These are phyloP conservation scores for Luidia sarsii DNA, from an alignment of 53 echinoderm and acorn worm genomes.

Conservation along the genomic window DNA sequence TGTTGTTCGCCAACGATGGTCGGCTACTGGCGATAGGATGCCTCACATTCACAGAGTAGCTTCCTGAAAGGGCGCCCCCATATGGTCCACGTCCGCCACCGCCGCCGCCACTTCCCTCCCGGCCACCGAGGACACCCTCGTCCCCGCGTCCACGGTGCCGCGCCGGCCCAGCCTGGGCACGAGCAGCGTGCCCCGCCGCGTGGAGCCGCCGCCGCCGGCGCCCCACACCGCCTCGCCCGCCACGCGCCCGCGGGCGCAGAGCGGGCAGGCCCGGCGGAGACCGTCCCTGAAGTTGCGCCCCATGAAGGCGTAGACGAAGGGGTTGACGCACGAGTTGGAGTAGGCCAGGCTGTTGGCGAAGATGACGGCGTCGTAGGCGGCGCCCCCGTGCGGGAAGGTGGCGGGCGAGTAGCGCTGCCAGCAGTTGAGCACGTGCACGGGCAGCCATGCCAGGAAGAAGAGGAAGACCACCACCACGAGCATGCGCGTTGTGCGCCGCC, in stretches of 20 bases:
- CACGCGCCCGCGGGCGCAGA: constrained; percentile 46
- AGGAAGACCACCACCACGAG: constrained; percentile 82
- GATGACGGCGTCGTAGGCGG: constrained; percentile 36
- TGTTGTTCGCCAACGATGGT: no score
- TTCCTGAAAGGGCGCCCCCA: neutral
- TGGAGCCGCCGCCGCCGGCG: constrained; percentile 21
- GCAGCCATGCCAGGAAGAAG: constrained; percentile 87
- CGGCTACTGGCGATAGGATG: no score
- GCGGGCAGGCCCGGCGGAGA: constrained; percentile 83
- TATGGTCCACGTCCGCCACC: neutral
- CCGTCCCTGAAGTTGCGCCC: constrained; percentile 86
- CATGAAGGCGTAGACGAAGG: constrained; percentile 95
- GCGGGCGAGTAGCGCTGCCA: constrained; percentile 65
- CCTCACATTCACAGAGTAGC: neutral
- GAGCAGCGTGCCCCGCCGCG: neutral
- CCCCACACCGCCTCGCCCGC: no score
- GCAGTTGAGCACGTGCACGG: constrained; percentile 70
- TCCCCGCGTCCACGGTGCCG: constrained; percentile 4
- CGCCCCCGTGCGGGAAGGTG: neutral
- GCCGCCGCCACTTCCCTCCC: neutral
- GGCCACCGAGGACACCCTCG: neutral
- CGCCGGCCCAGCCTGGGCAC: neutral
- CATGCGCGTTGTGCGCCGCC: constrained; percentile 84
- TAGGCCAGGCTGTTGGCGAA: constrained; percentile 76
- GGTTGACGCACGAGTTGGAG: constrained; percentile 93